Evolutionary conservation across 2,888 invertebrate species (phyloP).

Genomic region (Tetragonula carbonaria): DNA sequence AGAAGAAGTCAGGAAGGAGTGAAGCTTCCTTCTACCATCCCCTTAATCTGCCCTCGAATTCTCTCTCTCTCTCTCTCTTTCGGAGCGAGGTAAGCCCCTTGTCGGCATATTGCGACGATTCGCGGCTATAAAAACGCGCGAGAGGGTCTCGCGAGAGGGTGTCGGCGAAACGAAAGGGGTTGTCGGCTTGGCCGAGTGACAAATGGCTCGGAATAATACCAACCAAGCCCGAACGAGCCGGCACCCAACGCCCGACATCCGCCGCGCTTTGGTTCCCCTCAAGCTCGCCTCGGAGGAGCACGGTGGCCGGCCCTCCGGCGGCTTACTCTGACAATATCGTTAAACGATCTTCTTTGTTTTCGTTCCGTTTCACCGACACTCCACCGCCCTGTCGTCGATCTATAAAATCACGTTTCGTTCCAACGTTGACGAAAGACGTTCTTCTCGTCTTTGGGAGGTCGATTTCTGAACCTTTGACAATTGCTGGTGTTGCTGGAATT

Average conservation of each 20-base stretch:
- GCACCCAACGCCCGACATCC: constrained; percentile 74
- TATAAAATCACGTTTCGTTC: too few relatives aligned
- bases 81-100: constrained; percentile 77
- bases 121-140: constrained; percentile 82
- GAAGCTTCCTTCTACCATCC: constrained; percentile 74
- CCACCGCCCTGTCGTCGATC: background rate
- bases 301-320: constrained; percentile 60
- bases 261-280: constrained; percentile 68
- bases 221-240: constrained; percentile 76
- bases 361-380: constrained; percentile 52
- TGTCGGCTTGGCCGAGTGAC: constrained; percentile 80
- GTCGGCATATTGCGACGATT: constrained; percentile 84
- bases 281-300: constrained; percentile 61
- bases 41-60: constrained; percentile 80
- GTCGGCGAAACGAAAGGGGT: constrained; percentile 80
- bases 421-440: background rate
- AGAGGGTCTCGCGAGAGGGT: constrained; percentile 56
- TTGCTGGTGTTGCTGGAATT: background rate
- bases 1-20: constrained; percentile 40
- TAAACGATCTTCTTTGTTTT: constrained; percentile 80
- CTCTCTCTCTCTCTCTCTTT: constrained; percentile 23
- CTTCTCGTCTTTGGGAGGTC: background rate
- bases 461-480: background rate
- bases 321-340: constrained; percentile 76
- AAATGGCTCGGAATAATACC: constrained; percentile 84